Base-by-base conservation (phyloP, 1,140 invertebrate species). In the Notospermus geniculatus region DNA sequence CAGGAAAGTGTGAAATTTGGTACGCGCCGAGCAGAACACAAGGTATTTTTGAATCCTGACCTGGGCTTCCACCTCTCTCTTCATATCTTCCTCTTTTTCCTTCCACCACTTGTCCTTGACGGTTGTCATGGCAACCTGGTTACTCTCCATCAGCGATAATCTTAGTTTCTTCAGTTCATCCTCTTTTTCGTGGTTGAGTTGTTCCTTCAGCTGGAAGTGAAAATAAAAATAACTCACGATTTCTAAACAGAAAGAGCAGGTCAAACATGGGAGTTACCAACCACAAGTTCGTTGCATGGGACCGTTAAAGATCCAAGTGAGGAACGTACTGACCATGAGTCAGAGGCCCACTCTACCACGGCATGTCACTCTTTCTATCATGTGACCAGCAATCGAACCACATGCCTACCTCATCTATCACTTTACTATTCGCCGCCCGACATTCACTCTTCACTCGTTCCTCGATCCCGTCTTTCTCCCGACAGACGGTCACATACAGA, bases 401-500 rank as follows among this genome's bases (percentile, higher is more conserved):
- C 22, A 17, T 45, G 22, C 25, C 57, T 39, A 64, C 69, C 57
- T 54, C 53, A 11, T 69, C 57, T 0, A 74, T 23, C 61, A 67
- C 60, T 7, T 66, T 39, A 32, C 69, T 56, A 36, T 66, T 54
- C 36, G 73, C 54, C 22, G 57, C 60, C 25, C 63, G 46, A 32
- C 57, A 64, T 36, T 64, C 54, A 19, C 7, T 23, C 9, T 54
- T 57, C 19, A 74, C 22, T 22, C 65, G 54, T n/a, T 62, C 63
- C 19, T 72, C 68, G 25, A 73, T 52, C 22, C 63, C 46, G 2
- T 69, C 66, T 45, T 70, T 72, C 56, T 77, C 69, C 28, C 65
- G 57, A 70, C 76, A 75, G 0, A 73, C 61, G 27, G 67, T 64
- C 1, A 76, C 68, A 65, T 80, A 80, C 54, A 75, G 43, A 13